phyloP scores from a whole-genome alignment of 1,140 invertebrate species.

The Nixonia krombeini region DNA sequence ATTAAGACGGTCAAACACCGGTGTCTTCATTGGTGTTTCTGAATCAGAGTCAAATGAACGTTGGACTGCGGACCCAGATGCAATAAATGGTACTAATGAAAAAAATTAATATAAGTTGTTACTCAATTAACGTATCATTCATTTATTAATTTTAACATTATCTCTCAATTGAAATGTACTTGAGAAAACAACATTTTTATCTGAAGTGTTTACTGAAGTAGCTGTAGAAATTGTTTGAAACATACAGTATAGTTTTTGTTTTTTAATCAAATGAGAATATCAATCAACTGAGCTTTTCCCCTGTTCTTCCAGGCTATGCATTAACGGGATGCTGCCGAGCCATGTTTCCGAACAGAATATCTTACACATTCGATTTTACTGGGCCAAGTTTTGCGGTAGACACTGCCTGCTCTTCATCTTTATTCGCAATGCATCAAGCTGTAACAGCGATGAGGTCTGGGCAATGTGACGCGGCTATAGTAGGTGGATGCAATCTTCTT shows the following conservation, averaged over 20 bases:
- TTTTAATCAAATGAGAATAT: too few relatives aligned
- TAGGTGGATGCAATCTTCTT: slow-evolving; percentile 87
- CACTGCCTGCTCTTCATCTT: slow-evolving; percentile 95
- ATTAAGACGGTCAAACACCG: slow-evolving; percentile 87
- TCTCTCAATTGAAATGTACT: too few relatives aligned
- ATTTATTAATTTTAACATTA: too few relatives aligned
- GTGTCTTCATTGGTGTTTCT: slow-evolving; percentile 92
- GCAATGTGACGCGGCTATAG: slow-evolving; percentile 92
- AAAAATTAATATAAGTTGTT: slow-evolving; percentile 16
- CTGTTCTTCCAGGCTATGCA: slow-evolving; percentile 80
- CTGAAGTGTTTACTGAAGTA: too few relatives aligned
- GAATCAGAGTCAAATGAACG: slow-evolving; percentile 88
- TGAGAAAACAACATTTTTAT: too few relatives aligned
- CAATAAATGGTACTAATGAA: slow-evolving; percentile 89
- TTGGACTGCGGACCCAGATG: slow-evolving; percentile 81
- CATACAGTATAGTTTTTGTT: too few relatives aligned
- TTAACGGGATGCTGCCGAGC: slow-evolving; percentile 92
- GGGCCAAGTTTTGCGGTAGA: slow-evolving; percentile 94
- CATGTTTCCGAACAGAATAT: slow-evolving; percentile 97
- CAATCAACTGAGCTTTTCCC: too few relatives aligned
- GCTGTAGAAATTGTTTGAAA: too few relatives aligned
- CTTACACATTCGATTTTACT: slow-evolving; percentile 94
- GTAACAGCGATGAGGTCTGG: slow-evolving; percentile 85
- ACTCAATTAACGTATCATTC: too few relatives aligned
- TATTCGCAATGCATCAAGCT: slow-evolving; percentile 91